Evolutionary conservation across 2,888 invertebrate species (phyloP), one percentile per base, ranked within the genome.

Genomic region (Oscheius sp.): DNA sequence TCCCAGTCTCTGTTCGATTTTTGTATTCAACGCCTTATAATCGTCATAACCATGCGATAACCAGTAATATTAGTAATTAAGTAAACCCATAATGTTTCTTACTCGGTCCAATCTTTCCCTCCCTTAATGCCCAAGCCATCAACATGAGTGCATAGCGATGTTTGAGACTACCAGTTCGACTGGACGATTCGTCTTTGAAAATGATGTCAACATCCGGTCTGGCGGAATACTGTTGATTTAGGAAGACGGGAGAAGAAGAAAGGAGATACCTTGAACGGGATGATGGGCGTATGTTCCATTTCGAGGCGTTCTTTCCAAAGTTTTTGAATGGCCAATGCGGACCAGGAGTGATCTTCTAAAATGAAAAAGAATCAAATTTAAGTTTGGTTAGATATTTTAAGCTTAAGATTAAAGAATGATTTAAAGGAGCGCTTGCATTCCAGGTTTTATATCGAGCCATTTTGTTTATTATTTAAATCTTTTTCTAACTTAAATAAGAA

Each of bases 61-160:
- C 36, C 36, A 36, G 36, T 36, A 8, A 8, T 36, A 8, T 14
- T 36, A 8, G 36, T 9, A 14, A 36, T 8, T 36, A n/a, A n/a
- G n/a, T n/a, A n/a, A n/a, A n/a, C n/a, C n/a, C n/a, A n/a, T n/a
- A n/a, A n/a, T n/a, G n/a, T n/a, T n/a, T n/a, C n/a, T n/a, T n/a
- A n/a, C n/a, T n/a, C n/a, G n/a, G n/a, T n/a, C n/a, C 54, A 2
- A 77, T 67, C 17, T 75, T 61, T 28, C 72, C 74, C 62, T 78
- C 78, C 14, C 75, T 28, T 6, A 78, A 63, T 2, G 75, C 78
- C 78, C 78, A 78, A 68, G 67, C 74, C 68, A 75, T 71, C 22
- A 78, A 57, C 30, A 76, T 74, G 70, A 75, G 73, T 0, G 78
- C 67, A 44, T 75, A 75, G 24, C 78, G 72, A 63, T 78, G 78